Conservation (phyloP, 2,797 vertebrate species). For the Malurus splendens region DNA sequence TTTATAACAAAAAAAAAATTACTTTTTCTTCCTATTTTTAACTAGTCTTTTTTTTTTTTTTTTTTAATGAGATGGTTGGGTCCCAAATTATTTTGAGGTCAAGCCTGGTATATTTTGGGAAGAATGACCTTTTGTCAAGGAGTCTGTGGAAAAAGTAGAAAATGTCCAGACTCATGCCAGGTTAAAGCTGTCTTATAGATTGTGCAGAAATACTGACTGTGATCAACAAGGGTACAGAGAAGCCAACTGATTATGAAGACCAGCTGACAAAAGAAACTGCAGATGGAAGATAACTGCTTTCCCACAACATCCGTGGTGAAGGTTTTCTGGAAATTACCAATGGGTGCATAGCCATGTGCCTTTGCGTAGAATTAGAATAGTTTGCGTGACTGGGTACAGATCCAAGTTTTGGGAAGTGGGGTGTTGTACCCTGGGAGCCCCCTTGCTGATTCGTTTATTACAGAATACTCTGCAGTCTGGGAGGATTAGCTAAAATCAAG, state of each 20-base stretch:
- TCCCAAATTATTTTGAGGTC: slow-evolving; percentile 12
- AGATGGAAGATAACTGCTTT: background rate
- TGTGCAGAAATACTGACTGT: slow-evolving; percentile 23
- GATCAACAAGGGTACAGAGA: background rate
- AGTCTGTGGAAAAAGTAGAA: slow-evolving; percentile 18
- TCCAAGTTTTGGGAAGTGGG: slow-evolving; percentile 23
- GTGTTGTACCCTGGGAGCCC: background rate
- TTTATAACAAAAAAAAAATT: background rate
- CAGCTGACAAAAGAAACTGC: slow-evolving; percentile 38
- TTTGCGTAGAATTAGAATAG: rapidly evolving
- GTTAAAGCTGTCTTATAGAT: background rate
- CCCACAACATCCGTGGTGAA: background rate
- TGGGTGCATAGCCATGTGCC: background rate
- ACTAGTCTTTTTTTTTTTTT: background rate
- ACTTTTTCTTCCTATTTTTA: background rate
- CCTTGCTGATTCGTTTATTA: background rate
- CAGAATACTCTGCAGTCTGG: background rate
- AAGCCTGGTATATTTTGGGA: background rate
- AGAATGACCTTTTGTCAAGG: slow-evolving; percentile 11
- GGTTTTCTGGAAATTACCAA: background rate
- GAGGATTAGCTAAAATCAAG: slow-evolving; percentile 37
- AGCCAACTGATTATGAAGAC: slow-evolving; percentile 39
- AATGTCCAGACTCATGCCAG: background rate
- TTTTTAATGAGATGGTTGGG: background rate
- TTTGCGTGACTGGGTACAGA: background rate